Conservation (phyloP, 1,140 invertebrate genomes). For the Epicauta chinensis region DNA sequence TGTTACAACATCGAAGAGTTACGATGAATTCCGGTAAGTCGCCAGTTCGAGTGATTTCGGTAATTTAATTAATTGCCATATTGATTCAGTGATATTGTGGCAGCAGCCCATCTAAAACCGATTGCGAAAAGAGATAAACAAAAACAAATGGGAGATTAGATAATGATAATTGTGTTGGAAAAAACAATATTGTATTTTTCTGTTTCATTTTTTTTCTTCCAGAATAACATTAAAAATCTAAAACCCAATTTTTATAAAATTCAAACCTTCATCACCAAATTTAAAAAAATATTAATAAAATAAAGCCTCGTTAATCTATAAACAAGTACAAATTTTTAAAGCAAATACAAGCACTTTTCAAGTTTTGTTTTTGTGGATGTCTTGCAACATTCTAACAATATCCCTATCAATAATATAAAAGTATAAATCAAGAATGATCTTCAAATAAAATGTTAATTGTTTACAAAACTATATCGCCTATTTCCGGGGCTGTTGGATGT, state of each 20-base stretch:
- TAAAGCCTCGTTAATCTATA: background rate
- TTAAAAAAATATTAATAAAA: background rate
- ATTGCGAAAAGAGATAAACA: constrained; percentile 42
- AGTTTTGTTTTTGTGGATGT: background rate
- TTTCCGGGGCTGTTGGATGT: constrained; percentile 77
- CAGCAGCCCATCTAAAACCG: constrained; percentile 45
- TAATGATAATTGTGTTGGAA: constrained; percentile 20
- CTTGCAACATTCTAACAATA: background rate
- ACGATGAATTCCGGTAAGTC: constrained; percentile 53
- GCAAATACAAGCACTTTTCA: background rate
- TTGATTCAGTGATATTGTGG: constrained; percentile 42
- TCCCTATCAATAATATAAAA: background rate
- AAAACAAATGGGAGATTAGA: constrained; percentile 19
- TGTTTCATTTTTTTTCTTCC: background rate
- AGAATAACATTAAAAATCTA: background rate
- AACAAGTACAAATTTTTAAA: background rate
- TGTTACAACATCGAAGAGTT: constrained; percentile 48
- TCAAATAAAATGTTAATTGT: no score
- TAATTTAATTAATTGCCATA: background rate
- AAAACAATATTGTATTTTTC: background rate
- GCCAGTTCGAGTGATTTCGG: background rate
- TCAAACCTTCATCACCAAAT: background rate
- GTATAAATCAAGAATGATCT: background rate
- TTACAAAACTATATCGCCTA: no score
- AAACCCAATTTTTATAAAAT: background rate